phyloP scores from a whole-genome alignment of 2,797 vertebrate genomes.

The Alectoris magna region DNA sequence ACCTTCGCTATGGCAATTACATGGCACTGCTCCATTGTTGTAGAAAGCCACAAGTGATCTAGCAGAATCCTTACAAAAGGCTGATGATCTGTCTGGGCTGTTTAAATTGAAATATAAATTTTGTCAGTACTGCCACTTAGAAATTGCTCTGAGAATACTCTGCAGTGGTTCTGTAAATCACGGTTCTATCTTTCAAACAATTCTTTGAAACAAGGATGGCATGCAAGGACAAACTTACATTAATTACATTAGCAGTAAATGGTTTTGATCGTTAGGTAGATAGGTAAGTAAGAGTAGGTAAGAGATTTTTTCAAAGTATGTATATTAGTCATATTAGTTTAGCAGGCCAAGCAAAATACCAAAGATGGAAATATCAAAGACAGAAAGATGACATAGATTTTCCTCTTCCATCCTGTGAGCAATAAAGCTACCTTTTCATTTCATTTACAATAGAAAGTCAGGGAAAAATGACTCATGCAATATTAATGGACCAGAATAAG shows the following conservation, averaged over 20 bases:
- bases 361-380: constrained; percentile 52
- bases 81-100: constrained; percentile 82
- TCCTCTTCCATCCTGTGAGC: not conserved
- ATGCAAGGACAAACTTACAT: not conserved
- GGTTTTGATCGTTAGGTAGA: not conserved
- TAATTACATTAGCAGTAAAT: not conserved
- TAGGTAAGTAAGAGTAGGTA: not conserved
- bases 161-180: not conserved
- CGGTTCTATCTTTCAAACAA: not conserved
- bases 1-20: constrained; percentile 84
- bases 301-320: not conserved
- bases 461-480: constrained; percentile 36
- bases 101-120: constrained; percentile 37
- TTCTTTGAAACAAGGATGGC: not conserved
- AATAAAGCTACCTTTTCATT: constrained; percentile 33
- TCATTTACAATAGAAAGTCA: not conserved
- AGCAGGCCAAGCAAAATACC: constrained; percentile 35
- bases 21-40: constrained; percentile 88
- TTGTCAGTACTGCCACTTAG: not conserved
- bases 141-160: not conserved
- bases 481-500: not conserved
- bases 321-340: constrained; percentile 36
- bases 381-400: constrained; percentile 34
- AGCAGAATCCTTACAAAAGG: constrained; percentile 87
- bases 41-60: constrained; percentile 88